Evolutionary conservation across 2,113 vertebrate species (phyloP).

Genomic region (Heloderma charlesbogerti): DNA sequence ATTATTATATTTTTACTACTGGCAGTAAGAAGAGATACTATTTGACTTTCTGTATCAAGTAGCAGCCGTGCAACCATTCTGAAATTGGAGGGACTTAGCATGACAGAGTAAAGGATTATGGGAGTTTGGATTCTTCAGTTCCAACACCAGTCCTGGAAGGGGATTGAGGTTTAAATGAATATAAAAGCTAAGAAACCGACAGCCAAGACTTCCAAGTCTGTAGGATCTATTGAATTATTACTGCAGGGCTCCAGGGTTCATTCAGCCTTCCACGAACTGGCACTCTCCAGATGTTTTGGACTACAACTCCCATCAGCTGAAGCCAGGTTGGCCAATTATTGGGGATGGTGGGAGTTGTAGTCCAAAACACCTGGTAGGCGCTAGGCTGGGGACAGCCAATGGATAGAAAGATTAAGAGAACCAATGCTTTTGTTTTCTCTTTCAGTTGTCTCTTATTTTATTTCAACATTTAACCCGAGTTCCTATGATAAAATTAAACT

Average conservation of each 20-base stretch:
- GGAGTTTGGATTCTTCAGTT: not conserved
- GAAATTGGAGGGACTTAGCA: not conserved
- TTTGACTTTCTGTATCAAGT: not conserved
- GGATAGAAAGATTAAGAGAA: not conserved
- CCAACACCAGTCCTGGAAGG: not conserved
- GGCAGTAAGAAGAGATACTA: not conserved
- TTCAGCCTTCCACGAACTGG: not conserved
- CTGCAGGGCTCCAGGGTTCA: not conserved
- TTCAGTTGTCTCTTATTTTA: not conserved
- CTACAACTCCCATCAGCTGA: not conserved
- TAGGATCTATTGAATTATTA: not conserved
- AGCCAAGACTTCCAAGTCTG: not conserved
- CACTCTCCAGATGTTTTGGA: not conserved
- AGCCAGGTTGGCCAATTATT: not conserved
- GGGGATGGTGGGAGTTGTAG: not conserved
- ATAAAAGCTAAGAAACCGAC: not conserved
- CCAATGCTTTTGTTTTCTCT: not conserved
- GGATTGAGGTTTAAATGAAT: not conserved
- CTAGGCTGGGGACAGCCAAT: not conserved
- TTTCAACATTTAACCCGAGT: not conserved
- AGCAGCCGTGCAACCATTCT: not conserved
- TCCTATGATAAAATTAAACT: not conserved
- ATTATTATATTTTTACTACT: not conserved
- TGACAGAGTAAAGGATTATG: not conserved
- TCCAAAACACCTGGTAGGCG: not conserved